phyloP scores from a whole-genome alignment of 2,113 vertebrate genomes.

The Suncus etruscus region DNA sequence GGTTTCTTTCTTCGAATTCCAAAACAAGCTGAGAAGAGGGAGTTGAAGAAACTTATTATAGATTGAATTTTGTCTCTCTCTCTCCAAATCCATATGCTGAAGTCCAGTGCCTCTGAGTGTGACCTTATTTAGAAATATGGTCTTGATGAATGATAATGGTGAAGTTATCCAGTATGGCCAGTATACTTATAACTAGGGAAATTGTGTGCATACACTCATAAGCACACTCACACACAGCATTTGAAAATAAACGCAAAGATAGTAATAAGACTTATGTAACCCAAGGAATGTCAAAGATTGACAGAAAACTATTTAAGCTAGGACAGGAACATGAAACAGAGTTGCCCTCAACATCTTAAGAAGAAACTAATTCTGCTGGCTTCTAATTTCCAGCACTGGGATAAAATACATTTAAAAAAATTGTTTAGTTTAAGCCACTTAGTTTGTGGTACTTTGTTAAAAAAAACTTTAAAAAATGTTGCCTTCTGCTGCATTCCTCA shows the following conservation, averaged over 20 bases:
- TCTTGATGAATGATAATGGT: background rate
- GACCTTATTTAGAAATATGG: background rate
- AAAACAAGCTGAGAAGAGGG: background rate
- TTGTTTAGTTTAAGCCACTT: background rate
- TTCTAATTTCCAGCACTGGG: background rate
- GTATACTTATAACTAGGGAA: background rate
- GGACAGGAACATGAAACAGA: background rate
- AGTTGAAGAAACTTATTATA: background rate
- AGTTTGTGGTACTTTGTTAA: background rate
- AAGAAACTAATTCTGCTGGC: background rate
- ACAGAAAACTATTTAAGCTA: background rate
- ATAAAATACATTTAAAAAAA: background rate
- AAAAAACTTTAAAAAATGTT: background rate
- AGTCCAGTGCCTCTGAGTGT: background rate
- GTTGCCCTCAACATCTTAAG: background rate
- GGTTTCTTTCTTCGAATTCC: conserved; percentile 6
- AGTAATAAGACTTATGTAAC: background rate
- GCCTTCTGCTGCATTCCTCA: background rate
- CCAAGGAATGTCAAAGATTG: background rate
- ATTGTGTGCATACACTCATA: background rate
- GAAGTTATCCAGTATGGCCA: background rate
- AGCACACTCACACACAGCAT: no score
- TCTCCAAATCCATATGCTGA: background rate
- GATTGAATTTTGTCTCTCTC: background rate
- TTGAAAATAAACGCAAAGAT: background rate